Conservation (phyloP, 2,113 vertebrate genomes). For the Hydrochoerus hydrochaeris region DNA sequence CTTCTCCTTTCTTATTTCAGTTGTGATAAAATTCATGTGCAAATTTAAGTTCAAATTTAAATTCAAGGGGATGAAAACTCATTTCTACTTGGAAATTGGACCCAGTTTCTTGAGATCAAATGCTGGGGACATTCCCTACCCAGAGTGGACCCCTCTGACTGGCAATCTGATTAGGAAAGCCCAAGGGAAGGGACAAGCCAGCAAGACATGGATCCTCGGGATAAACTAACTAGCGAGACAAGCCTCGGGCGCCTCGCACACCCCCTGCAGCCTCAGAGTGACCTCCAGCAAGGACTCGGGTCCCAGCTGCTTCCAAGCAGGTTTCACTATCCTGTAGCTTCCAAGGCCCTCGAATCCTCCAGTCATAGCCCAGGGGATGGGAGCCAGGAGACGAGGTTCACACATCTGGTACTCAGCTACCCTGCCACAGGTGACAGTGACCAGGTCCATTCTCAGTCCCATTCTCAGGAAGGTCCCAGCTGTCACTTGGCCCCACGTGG, state of each 20-base stretch:
- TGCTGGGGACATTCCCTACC: no score
- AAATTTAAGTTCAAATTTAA: background rate
- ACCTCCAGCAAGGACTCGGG: no score
- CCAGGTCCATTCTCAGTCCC: background rate
- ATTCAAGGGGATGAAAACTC: background rate
- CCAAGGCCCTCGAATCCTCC: fast-evolving
- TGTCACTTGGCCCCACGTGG: fast-evolving
- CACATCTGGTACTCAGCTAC: fast-evolving
- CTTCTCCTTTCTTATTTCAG: background rate
- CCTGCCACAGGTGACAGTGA: background rate
- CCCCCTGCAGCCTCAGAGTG: fast-evolving
- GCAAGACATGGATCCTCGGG: background rate
- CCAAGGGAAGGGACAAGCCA: no score
- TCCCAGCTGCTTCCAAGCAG: background rate
- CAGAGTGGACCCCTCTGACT: background rate
- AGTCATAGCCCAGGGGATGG: background rate
- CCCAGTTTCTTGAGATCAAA: background rate
- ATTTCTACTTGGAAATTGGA: background rate
- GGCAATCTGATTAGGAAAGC: background rate
- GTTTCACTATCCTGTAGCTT: background rate
- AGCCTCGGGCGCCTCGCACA: fast-evolving
- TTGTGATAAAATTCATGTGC: background rate
- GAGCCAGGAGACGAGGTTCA: background rate
- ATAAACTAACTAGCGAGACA: background rate
- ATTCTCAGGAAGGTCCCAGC: background rate